Evolutionary conservation across 2,113 vertebrate genomes (phyloP), one percentile per base, ranked within the genome.

Genomic region (Percina caprodes): DNA sequence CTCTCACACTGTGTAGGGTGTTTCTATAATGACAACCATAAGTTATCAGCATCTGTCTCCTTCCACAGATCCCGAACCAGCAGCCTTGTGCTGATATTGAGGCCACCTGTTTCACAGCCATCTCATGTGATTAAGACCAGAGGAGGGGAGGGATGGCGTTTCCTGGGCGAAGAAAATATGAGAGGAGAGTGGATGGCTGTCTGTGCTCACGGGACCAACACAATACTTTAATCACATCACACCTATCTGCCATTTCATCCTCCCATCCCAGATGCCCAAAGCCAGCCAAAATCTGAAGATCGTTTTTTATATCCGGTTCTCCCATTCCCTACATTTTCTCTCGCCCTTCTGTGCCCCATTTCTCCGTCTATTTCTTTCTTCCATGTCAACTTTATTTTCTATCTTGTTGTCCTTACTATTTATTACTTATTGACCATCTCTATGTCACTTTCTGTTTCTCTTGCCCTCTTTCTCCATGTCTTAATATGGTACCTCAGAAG

Each of bases 341-440:
- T 68, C 6, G 18, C 68, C 80, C 60, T 66, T 80, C 80, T 48
- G n/a, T 75, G 68, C 74, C 80, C 75, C 24, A 42, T 65, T 65
- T 82, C 69, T 79, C 26, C 23, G 13, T 67, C 42, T 79, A 12
- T 63, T 16, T 70, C 51, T 45, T 49, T 46, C 33, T 73, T 45
- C 58, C 23, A 52, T 21, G 62, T 81, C 78, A 52, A 39, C 61
- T 70, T 35, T 71, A 46, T 48, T 42, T 52, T 82, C 61, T 24
- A 23, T 81, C 66, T 72, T 54, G n/a, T 81, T 62, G 69, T 74
- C 71, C 23, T 78, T 51, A 56, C 42, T 73, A 72, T 86, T 88
- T 79, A 73, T 86, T 80, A 68, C 72, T 33, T 86, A 86, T 88
- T 86, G 86, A 86, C 81, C 86, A 70, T 60, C 70, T 80, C 58